Conservation (phyloP, 2,797 vertebrate genomes). For the Hippocampus kuda region DNA sequence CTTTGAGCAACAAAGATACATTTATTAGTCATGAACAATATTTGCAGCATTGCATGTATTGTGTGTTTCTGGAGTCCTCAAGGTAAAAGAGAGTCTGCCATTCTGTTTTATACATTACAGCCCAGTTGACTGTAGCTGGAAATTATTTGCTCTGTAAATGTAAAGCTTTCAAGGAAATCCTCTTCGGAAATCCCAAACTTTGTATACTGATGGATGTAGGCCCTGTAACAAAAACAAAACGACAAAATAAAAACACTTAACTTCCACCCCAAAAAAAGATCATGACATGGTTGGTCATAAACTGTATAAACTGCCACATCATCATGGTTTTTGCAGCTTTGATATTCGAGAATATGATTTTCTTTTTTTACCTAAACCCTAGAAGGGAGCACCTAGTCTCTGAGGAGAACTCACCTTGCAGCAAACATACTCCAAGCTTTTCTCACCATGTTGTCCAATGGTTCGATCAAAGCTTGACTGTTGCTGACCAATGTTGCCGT, state of each 20-base stretch:
- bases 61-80: neutral
- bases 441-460: slow-evolving; percentile 77
- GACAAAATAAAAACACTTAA: neutral
- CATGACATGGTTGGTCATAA: no score
- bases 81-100: neutral
- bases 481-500: slow-evolving; percentile 89
- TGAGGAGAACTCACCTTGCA: slow-evolving; percentile 75
- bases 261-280: neutral
- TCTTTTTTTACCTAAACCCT: neutral
- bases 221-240: slow-evolving; percentile 58
- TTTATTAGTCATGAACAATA: neutral
- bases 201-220: slow-evolving; percentile 88
- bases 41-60: neutral
- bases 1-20: neutral
- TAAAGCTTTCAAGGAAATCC: slow-evolving; percentile 88
- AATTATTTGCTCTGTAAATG: slow-evolving; percentile 83
- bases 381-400: no score
- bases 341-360: neutral
- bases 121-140: slow-evolving; percentile 78
- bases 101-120: neutral
- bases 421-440: slow-evolving; percentile 99
- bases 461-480: slow-evolving; percentile 81
- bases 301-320: no score
- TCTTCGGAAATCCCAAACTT: slow-evolving; percentile 89
- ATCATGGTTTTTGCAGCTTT: no score